Conservation (phyloP, 2,888 invertebrate species). For the Chouioia cunea region DNA sequence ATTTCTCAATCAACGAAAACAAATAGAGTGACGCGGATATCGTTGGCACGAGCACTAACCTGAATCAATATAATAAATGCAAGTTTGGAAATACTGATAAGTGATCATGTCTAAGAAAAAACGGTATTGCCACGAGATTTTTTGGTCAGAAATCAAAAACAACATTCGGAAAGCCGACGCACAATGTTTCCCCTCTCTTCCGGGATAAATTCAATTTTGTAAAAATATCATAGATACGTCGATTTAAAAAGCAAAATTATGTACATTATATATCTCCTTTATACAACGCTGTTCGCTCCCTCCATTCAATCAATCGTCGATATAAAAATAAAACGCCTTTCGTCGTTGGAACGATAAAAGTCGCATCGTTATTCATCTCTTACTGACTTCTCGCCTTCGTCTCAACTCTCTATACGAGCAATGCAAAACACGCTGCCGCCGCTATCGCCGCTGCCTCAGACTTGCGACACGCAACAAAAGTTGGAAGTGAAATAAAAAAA, state of each 20-base stretch:
- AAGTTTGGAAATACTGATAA: too few relatives aligned
- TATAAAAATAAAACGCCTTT: slow-evolving; percentile 37
- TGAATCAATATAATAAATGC: neutral
- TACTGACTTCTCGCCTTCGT: neutral
- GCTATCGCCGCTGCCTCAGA: too few relatives aligned
- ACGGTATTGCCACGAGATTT: neutral
- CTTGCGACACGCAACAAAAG: neutral
- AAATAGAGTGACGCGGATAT: neutral
- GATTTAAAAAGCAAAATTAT: slow-evolving; percentile 31
- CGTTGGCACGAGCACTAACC: neutral
- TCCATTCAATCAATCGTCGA: slow-evolving; percentile 16
- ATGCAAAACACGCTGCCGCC: too few relatives aligned
- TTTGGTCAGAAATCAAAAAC: neutral
- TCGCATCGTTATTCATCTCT: slow-evolving; percentile 11
- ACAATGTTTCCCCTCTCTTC: neutral
- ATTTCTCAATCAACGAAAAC: neutral
- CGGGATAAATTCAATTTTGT: slow-evolving; percentile 19
- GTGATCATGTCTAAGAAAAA: too few relatives aligned
- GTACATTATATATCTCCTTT: slow-evolving; percentile 31
- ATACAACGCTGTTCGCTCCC: slow-evolving; percentile 18
- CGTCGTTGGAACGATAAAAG: slow-evolving; percentile 22
- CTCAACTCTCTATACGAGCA: too few relatives aligned
- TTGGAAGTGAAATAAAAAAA: slow-evolving; percentile 17
- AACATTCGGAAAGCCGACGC: slow-evolving; percentile 21
- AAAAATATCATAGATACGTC: slow-evolving; percentile 20